These are phyloP conservation scores for Zoroaster sp. DNA, from an alignment of 53 echinoderm and acorn worm genomes.

Conservation along the genomic window DNA sequence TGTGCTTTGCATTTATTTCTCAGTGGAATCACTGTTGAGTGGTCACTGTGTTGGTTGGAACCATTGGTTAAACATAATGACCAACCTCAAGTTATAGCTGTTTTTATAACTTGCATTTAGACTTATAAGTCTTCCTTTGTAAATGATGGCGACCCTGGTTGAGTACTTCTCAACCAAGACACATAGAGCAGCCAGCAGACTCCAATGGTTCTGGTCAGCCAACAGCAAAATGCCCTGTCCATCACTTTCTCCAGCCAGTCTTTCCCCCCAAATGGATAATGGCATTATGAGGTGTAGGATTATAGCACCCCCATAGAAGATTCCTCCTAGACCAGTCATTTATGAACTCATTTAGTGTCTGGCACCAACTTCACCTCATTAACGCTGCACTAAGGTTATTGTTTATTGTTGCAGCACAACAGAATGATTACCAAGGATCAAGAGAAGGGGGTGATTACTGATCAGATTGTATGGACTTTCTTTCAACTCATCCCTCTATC, in stretches of 20 bases:
- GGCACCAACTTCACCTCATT: slow-evolving; percentile 42
- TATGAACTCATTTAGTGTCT: slow-evolving; percentile 44
- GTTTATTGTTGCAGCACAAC: slow-evolving; percentile 18
- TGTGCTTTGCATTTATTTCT: too few species aligned
- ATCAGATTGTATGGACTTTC: not conserved
- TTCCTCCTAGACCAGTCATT: slow-evolving; percentile 20
- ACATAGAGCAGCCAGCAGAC: too few species aligned
- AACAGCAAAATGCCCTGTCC: not conserved
- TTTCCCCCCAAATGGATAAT: not conserved
- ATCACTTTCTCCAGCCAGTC: not conserved
- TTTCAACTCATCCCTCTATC: not conserved
- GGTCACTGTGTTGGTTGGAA: too few species aligned
- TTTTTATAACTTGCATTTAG: too few species aligned
- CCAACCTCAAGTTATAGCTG: too few species aligned
- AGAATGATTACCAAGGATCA: not conserved
- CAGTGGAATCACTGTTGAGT: too few species aligned
- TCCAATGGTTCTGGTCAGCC: not conserved
- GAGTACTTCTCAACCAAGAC: too few species aligned
- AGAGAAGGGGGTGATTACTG: not conserved
- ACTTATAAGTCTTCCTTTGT: too few species aligned
- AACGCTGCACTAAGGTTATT: not conserved
- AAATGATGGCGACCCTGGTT: too few species aligned
- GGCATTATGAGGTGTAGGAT: not conserved
- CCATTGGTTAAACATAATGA: too few species aligned
- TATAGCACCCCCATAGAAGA: slow-evolving; percentile 28